These are phyloP conservation scores for Pipistrellus nathusii DNA, from an alignment of 2,797 vertebrate species.

Conservation along the genomic window DNA sequence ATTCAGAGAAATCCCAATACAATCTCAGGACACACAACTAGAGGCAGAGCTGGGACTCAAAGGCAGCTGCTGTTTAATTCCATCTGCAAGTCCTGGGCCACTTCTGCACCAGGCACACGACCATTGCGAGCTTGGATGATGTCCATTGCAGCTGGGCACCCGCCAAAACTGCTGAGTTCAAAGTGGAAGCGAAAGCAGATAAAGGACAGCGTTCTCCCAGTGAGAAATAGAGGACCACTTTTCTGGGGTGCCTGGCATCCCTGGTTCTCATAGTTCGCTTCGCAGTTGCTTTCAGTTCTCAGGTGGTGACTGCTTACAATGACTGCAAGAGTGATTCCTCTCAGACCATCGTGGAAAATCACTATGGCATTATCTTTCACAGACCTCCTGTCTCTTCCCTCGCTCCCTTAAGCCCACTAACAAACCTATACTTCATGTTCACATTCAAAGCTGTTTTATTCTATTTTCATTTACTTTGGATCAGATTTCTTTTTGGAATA, in stretches of 20 bases:
- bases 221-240: not conserved
- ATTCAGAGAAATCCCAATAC: slow-evolving; percentile 15
- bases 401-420: not conserved
- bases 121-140: no score
- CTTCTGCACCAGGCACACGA: not conserved
- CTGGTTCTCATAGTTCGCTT: not conserved
- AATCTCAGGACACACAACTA: not conserved
- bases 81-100: not conserved
- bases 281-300: slow-evolving; percentile 64
- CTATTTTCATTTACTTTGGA: slow-evolving; percentile 73
- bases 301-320: slow-evolving; percentile 33
- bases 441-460: slow-evolving; percentile 54
- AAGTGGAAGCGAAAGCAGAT: not conserved
- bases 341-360: slow-evolving; percentile 66
- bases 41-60: not conserved
- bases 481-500: slow-evolving; percentile 61
- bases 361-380: slow-evolving; percentile 62
- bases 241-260: no score
- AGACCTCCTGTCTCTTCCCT: slow-evolving; percentile 51
- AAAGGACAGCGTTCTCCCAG: not conserved
- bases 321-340: not conserved
- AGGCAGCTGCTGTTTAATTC: not conserved
- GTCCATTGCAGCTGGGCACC: not conserved
- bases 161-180: not conserved
- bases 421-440: not conserved